Base-by-base conservation (phyloP, 1,140 invertebrate species). In the Papilio dardanus region DNA sequence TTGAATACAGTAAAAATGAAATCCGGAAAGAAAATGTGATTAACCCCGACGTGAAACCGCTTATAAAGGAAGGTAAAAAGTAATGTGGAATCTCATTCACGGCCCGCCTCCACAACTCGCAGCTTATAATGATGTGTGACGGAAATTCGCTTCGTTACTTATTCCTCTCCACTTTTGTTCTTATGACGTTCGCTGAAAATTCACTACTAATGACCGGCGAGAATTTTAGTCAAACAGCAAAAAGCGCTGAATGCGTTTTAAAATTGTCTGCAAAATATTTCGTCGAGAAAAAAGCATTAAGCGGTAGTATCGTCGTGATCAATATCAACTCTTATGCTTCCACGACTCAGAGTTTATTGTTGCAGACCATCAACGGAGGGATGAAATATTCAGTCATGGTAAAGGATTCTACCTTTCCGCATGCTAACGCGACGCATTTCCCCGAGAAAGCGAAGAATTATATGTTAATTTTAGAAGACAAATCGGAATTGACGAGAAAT, bases 401-500 rank as follows among this genome's bases (percentile, higher is more conserved):
- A 78, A 94, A 94, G 81, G 91, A 94, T 81, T 92, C 92, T 67
- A 88, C 85, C 66, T 89, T 88, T 58, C 82, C 78, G 33, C 93
- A 94, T 75, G 90, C 88, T 19, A 94, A 94, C 81, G 92, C 93
- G 30, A 93, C 93, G 5, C 93, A 93, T 85, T 94, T 94, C 75
- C 90, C 88, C n/a, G 93, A 94, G 84, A 94, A 93, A 84, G 93
- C 93, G 35, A 93, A 94, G 82, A 94, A 94, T 88, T 94, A 94
- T 82, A 89, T 94, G 89, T 84, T 94, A 84, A 90, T 94, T 83
- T 86, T 94, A 71, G 90, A 94, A 85, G 84, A 92, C 62, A 90
- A 92, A 87, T 83, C 81, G 35, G 92, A 94, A 77, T 80, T 93
- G 24, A 80, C 77, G 35, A 86, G 87, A 74, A 89, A 93, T 78